Evolutionary conservation across 2,888 invertebrate genomes (phyloP).

Genomic region (Trichogramma evanescens): DNA sequence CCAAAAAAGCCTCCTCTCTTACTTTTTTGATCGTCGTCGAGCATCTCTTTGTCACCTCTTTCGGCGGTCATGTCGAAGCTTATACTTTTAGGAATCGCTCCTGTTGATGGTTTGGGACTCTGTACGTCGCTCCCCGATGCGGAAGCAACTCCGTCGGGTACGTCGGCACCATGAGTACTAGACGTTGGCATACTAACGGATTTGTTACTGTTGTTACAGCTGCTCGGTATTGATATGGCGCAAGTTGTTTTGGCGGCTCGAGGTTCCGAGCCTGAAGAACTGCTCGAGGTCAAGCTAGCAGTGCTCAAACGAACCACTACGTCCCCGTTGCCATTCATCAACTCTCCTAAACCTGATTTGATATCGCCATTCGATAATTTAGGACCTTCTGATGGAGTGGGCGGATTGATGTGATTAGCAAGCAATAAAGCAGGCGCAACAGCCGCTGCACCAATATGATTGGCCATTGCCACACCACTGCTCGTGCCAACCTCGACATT

Average conservation of each 20-base stretch:
- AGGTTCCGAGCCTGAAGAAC: conserved; percentile 48
- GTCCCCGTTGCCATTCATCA: conserved; percentile 26
- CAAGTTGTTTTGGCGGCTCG: conserved; percentile 23
- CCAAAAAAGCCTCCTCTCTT: conserved; percentile 67
- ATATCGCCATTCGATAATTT: conserved; percentile 35
- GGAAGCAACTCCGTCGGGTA: conserved; percentile 15
- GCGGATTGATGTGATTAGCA: conserved; percentile 37
- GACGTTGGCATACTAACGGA: background rate
- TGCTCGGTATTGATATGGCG: background rate
- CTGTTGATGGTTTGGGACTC: conserved; percentile 57
- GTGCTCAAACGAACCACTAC: conserved; percentile 51
- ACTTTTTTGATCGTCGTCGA: conserved; percentile 53
- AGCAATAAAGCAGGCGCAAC: conserved; percentile 37
- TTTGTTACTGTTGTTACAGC: conserved; percentile 26
- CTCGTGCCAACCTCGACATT: conserved; percentile 19
- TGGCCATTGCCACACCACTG: conserved; percentile 20
- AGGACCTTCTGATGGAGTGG: conserved; percentile 28
- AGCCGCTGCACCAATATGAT: conserved; percentile 35
- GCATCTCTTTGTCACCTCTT: conserved; percentile 60
- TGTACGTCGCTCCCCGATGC: conserved; percentile 20
- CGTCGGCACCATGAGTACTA: conserved; percentile 26
- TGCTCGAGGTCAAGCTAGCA: conserved; percentile 54
- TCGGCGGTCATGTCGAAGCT: conserved; percentile 87
- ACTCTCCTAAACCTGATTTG: conserved; percentile 27
- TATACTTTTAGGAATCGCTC: conserved; percentile 86